phyloP scores from a whole-genome alignment of 2,888 invertebrate genomes.

The Archips crataeganus region DNA sequence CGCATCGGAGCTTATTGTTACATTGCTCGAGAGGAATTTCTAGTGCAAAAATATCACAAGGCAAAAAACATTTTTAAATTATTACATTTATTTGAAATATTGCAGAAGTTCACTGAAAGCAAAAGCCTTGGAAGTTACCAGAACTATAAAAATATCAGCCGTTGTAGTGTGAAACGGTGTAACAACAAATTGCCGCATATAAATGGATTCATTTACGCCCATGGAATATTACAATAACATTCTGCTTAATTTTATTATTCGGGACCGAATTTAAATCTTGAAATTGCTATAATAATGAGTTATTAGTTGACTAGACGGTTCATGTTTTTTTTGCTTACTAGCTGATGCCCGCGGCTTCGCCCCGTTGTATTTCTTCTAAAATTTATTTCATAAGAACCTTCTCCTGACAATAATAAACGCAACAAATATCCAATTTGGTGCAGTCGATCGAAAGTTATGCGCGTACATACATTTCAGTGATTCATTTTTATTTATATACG shows the following conservation, averaged over 20 bases:
- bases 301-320: neutral
- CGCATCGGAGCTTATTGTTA: too few species aligned
- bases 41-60: neutral
- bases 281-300: constrained; percentile 6
- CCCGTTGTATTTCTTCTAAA: too few species aligned
- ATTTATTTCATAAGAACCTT: too few species aligned
- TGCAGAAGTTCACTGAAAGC: neutral
- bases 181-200: constrained; percentile 63
- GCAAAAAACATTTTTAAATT: too few species aligned
- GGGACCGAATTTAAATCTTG: constrained; percentile 25
- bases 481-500: too few species aligned
- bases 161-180: constrained; percentile 59
- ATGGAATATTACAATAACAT: constrained; percentile 46
- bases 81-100: neutral
- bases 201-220: constrained; percentile 63
- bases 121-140: constrained; percentile 22
- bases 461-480: too few species aligned
- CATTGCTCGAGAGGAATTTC: neutral
- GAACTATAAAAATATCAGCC: constrained; percentile 53
- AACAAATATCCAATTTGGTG: too few species aligned
- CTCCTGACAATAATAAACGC: too few species aligned
- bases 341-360: too few species aligned
- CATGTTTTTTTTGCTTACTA: neutral
- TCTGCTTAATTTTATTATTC: constrained; percentile 16
- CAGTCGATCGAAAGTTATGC: too few species aligned